Conservation (phyloP, 2,113 vertebrate genomes). For the Corythornis cristatus region DNA sequence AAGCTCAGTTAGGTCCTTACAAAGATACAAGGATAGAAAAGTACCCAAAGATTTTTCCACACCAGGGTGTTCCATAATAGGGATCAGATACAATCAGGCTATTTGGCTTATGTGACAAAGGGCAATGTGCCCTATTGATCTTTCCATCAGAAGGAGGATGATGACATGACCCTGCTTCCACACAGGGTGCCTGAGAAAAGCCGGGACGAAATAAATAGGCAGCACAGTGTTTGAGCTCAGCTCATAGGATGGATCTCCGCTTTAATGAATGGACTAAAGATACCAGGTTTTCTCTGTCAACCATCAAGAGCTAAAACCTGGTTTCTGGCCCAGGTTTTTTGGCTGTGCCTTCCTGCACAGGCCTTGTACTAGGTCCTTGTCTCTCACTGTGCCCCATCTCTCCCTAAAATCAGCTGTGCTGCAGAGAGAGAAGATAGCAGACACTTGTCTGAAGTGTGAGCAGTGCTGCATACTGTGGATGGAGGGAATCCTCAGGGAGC, state of each 20-base stretch:
- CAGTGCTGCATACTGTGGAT: background rate
- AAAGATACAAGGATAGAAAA: background rate
- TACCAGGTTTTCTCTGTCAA: background rate
- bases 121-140: rapidly evolving
- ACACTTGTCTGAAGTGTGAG: background rate
- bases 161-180: background rate
- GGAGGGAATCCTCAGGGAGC: background rate
- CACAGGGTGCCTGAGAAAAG: background rate
- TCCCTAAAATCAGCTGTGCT: background rate
- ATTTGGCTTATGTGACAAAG: background rate
- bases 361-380: background rate
- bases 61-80: background rate
- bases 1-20: background rate
- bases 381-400: background rate
- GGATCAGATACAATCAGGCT: background rate
- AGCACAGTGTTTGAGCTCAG: background rate
- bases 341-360: background rate
- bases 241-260: background rate
- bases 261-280: background rate
- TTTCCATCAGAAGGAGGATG: background rate
- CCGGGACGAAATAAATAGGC: background rate
- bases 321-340: background rate
- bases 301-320: background rate
- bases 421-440: background rate
- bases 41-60: background rate